phyloP scores from a whole-genome alignment of 2,113 vertebrate species.

The Salminus brasiliensis region DNA sequence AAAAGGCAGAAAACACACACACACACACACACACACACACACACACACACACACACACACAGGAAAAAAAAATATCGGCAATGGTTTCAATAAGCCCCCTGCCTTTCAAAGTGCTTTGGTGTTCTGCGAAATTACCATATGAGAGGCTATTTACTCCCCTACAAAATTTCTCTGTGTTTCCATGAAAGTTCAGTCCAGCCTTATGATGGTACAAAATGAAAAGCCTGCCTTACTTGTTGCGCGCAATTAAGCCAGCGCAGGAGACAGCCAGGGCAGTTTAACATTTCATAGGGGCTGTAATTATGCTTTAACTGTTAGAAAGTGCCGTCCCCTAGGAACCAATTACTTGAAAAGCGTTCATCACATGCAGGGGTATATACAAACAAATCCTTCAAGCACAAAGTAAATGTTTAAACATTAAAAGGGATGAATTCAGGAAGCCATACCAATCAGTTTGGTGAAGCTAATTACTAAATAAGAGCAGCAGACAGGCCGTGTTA shows the following conservation, averaged over 20 bases:
- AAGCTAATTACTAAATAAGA: slow-evolving; percentile 97
- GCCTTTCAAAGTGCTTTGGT: slow-evolving; percentile 77
- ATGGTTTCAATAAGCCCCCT: slow-evolving; percentile 71
- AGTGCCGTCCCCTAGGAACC: slow-evolving; percentile 95
- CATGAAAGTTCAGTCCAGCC: slow-evolving; percentile 87
- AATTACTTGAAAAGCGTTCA: slow-evolving; percentile 98
- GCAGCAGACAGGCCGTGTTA: slow-evolving; percentile 82
- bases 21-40: slow-evolving; percentile 3
- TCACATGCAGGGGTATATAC: slow-evolving; percentile 93
- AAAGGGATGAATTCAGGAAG: slow-evolving; percentile 88
- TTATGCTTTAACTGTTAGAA: slow-evolving; percentile 98
- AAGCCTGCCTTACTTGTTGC: slow-evolving; percentile 94
- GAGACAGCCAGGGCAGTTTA: slow-evolving; percentile 91
- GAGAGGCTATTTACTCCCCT: slow-evolving; percentile 86
- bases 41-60: neutral
- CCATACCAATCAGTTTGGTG: slow-evolving; percentile 91
- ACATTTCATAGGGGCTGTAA: slow-evolving; percentile 94
- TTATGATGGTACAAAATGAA: slow-evolving; percentile 87
- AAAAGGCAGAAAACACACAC: too few species aligned
- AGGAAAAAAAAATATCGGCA: slow-evolving; percentile 48
- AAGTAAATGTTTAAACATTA: slow-evolving; percentile 98
- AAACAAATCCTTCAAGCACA: slow-evolving; percentile 99
- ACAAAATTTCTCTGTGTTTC: slow-evolving; percentile 87
- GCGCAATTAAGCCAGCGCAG: slow-evolving; percentile 92
- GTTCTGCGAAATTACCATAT: slow-evolving; percentile 86